These are phyloP conservation scores for Hippocampus comes DNA, from an alignment of 2,113 vertebrate genomes.

Conservation along the genomic window DNA sequence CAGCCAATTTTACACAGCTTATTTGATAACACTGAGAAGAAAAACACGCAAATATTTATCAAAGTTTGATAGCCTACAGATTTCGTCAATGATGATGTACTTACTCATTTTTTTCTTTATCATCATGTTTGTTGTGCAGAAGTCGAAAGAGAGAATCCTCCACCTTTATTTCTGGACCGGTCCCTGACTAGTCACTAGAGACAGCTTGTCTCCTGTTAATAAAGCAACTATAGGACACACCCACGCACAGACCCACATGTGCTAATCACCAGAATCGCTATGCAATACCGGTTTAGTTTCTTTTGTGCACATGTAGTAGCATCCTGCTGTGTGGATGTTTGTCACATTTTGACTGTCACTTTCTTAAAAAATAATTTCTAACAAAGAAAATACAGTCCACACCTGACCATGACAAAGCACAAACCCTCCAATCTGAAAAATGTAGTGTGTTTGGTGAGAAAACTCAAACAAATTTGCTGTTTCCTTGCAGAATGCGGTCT, in stretches of 20 bases:
- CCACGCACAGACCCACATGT: slow-evolving; percentile 8
- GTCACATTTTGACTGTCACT: background rate
- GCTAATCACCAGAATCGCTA: slow-evolving; percentile 10
- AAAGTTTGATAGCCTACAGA: background rate
- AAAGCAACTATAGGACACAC: slow-evolving; percentile 23
- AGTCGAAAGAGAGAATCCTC: background rate
- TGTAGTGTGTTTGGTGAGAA: too few relatives aligned
- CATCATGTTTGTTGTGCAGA: slow-evolving; percentile 25
- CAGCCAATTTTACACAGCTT: background rate
- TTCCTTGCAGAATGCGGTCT: background rate
- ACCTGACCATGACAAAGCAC: background rate
- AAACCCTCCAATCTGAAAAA: background rate
- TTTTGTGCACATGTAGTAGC: background rate
- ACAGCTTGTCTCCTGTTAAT: background rate
- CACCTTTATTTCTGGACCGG: background rate
- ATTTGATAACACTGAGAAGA: background rate
- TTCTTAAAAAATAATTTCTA: background rate
- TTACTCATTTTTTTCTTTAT: slow-evolving; percentile 27
- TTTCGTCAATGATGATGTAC: background rate
- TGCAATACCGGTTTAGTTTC: background rate
- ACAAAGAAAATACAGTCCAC: background rate
- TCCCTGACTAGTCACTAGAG: background rate
- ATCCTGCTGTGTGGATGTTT: background rate
- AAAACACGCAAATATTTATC: background rate
- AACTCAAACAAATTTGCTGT: background rate